Percentiles rank a stretch among this genome's conserved stretches.
These are phyloP conservation scores for Pomatorhinus ruficollis DNA, from an alignment of 2,113 vertebrate genomes.

Conservation along the genomic window DNA sequence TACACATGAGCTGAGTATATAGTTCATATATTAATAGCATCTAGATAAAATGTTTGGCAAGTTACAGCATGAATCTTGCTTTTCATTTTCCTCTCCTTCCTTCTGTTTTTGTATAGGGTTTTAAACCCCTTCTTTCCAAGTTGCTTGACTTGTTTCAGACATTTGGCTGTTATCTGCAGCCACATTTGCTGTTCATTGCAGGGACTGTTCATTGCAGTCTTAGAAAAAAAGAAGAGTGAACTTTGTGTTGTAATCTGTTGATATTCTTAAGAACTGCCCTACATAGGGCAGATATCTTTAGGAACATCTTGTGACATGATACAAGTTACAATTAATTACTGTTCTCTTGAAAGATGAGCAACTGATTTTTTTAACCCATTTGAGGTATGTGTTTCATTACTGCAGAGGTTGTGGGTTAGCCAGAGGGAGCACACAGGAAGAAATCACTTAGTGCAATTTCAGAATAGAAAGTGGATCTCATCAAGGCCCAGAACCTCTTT, in stretches of 20 bases:
- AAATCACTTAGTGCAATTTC: neutral
- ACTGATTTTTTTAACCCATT: neutral
- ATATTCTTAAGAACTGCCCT: neutral
- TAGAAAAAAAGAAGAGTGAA: neutral
- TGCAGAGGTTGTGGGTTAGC: neutral
- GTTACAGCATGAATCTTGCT: neutral
- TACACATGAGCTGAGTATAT: neutral
- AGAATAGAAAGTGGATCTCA: neutral
- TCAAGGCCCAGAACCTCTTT: neutral
- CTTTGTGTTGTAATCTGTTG: neutral
- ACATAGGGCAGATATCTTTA: neutral
- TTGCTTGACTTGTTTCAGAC: neutral
- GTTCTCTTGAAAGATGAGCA: neutral
- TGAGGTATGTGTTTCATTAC: fast-evolving
- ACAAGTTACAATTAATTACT: neutral
- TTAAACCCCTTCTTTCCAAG: neutral
- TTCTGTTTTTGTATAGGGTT: neutral
- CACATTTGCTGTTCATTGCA: neutral
- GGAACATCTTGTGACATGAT: neutral
- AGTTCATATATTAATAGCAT: neutral
- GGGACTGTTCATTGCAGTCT: neutral
- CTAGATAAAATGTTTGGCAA: neutral
- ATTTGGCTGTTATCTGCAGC: neutral
- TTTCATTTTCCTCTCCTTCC: neutral
- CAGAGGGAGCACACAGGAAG: neutral